Conservation (phyloP, 2,888 invertebrate species). For the Eupithecia dodoneata region DNA sequence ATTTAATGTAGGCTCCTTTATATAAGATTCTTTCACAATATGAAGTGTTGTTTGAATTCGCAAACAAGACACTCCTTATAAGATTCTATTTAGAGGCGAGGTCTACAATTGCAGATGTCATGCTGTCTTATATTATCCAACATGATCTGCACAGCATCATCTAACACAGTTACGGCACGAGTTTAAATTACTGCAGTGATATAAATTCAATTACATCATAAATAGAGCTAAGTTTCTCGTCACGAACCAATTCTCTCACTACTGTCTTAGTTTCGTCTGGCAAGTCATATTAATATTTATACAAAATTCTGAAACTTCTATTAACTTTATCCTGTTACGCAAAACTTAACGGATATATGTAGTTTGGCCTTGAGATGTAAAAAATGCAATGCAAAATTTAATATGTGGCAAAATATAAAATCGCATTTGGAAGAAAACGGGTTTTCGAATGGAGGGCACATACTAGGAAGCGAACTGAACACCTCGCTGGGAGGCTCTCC, state of each 20-base stretch:
- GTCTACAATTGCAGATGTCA: neutral
- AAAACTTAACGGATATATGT: slow-evolving; percentile 17
- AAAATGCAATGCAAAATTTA: slow-evolving; percentile 38
- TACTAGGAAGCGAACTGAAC: slow-evolving; percentile 47
- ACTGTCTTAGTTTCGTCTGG: slow-evolving; percentile 12
- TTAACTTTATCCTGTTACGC: slow-evolving; percentile 21
- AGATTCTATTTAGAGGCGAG: neutral
- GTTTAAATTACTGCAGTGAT: slow-evolving; percentile 18
- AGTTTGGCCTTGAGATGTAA: slow-evolving; percentile 29
- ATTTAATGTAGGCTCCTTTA: slow-evolving; percentile 3
- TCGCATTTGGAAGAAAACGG: slow-evolving; percentile 46
- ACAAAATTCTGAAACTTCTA: neutral
- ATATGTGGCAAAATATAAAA: slow-evolving; percentile 43
- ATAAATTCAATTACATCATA: slow-evolving; percentile 31
- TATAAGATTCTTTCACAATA: slow-evolving; percentile 12
- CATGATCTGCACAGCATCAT: slow-evolving; percentile 12
- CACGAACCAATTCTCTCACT: slow-evolving; percentile 22
- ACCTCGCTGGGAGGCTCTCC: slow-evolving; percentile 33
- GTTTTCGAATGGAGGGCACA: slow-evolving; percentile 49
- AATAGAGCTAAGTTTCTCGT: slow-evolving; percentile 18
- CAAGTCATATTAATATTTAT: no score
- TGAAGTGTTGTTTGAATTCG: neutral
- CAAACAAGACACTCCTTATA: neutral
- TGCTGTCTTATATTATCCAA: slow-evolving; percentile 16
- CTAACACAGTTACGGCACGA: slow-evolving; percentile 22